Evolutionary conservation across 2,888 invertebrate genomes (phyloP), one percentile per base, ranked within the genome.

Genomic region (Lacanobia oleracea): DNA sequence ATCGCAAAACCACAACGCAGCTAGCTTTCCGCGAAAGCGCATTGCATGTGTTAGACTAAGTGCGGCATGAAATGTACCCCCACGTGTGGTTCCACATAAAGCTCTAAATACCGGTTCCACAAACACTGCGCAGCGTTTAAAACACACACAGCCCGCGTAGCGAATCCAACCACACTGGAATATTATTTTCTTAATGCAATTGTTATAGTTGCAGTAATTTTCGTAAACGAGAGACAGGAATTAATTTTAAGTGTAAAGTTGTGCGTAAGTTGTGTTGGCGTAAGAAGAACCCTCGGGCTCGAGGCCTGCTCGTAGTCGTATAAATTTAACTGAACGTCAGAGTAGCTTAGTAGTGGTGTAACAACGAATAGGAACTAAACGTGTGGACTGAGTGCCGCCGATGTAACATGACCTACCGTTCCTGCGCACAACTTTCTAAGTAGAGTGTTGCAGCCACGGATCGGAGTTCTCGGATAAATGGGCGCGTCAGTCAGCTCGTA

Each of bases 11-110:
- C 93, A 90, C 94, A 93, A 87, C 89, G 88, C 88, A 90, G 92
- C 93, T 91, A 93, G 92, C 93, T 93, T 94, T 94, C 92, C 93
- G 89, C 92, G 91, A 93, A 92, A 90, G 89, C 90, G 87, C 88
- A 87, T 88, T 89, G 89, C 89, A 89, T 90, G 89, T 91, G 93
- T 92, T 93, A 92, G 91, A 90, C 92, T 90, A 89, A 91, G 88
- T 90, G 90, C 89, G 86, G 86, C 89, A 88, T 86, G 88, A 88
- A 86, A 88, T 88, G 87, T 87, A 88, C 91, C 90, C 77, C 88
- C 88, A 90, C 89, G 91, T 91, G 90, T 87, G 89, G 88, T 89
- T 91, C 85, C 83, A 88, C 88, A 90, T 91, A 87, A 84, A 88
- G 87, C 86, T 85, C 83, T 86, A 86, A 86, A 88, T 88, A 87